These are phyloP conservation scores for Sepiola atlantica DNA, from an alignment of 2,888 invertebrate species.

Conservation along the genomic window DNA sequence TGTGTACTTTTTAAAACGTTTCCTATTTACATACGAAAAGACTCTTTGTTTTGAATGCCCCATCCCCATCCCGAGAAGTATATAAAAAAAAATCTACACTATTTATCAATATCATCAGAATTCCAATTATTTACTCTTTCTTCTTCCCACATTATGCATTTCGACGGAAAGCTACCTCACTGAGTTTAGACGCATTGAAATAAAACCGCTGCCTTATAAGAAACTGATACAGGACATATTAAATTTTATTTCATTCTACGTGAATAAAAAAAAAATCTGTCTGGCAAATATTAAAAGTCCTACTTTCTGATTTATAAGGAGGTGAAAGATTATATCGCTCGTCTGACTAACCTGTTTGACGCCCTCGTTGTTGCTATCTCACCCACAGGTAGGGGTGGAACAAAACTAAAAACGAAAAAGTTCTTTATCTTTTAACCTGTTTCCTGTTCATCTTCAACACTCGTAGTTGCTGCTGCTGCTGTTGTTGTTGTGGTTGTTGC, in stretches of 20 bases:
- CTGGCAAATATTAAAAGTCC: not conserved
- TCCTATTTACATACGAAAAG: not conserved
- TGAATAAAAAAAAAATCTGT: not conserved
- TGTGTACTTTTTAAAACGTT: not conserved
- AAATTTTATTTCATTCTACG: not conserved
- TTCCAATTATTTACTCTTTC: not conserved
- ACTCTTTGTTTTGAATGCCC: not conserved
- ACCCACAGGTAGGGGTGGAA: not conserved
- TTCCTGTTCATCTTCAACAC: not conserved
- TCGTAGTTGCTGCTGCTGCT: not conserved
- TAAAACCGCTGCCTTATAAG: not conserved
- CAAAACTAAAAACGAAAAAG: not conserved
- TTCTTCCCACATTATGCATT: not conserved
- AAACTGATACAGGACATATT: not conserved
- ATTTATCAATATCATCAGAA: not conserved
- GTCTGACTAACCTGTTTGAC: not conserved
- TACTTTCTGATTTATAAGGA: not conserved
- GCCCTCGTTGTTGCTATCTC: not conserved
- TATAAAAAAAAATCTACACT: too few species aligned
- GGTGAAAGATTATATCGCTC: not conserved
- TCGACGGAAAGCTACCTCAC: not conserved
- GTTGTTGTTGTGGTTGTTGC: too few species aligned
- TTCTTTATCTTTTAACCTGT: not conserved
- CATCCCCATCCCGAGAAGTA: too few species aligned
- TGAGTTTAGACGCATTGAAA: not conserved